Conservation (phyloP, 2,797 vertebrate genomes). For the Cuculus canorus region DNA sequence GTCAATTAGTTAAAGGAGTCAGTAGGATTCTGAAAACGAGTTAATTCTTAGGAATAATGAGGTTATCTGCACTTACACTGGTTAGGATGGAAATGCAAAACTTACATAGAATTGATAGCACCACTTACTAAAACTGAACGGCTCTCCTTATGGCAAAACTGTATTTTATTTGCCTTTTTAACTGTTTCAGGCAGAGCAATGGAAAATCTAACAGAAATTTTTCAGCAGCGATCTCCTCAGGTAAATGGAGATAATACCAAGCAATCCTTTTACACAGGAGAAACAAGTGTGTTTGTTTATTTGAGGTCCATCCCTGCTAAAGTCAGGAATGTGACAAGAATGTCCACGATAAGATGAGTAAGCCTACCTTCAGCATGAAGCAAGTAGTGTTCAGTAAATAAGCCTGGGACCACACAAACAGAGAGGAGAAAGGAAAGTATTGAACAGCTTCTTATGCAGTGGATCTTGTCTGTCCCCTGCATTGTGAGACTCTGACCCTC, state of each 20-base stretch:
- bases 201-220: conserved; percentile 6
- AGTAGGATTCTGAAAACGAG: neutral
- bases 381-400: neutral
- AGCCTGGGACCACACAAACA: neutral
- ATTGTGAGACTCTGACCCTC: neutral
- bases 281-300: conserved; percentile 29
- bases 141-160: neutral
- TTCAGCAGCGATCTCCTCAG: neutral
- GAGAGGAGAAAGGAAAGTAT: neutral
- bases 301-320: conserved; percentile 5
- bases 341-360: neutral
- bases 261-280: conserved; percentile 22
- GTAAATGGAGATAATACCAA: conserved; percentile 10
- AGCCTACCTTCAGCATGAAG: neutral
- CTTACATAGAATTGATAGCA: neutral
- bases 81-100: neutral
- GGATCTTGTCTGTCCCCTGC: neutral
- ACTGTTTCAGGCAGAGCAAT: neutral
- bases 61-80: neutral
- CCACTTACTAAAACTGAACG: neutral
- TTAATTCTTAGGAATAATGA: neutral
- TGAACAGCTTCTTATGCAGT: neutral
- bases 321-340: conserved; percentile 42
- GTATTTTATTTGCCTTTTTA: neutral
- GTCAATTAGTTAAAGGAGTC: neutral